Conservation (phyloP, 35 echinoderm and acorn worm species). For the Ophiothrix spiculata region DNA sequence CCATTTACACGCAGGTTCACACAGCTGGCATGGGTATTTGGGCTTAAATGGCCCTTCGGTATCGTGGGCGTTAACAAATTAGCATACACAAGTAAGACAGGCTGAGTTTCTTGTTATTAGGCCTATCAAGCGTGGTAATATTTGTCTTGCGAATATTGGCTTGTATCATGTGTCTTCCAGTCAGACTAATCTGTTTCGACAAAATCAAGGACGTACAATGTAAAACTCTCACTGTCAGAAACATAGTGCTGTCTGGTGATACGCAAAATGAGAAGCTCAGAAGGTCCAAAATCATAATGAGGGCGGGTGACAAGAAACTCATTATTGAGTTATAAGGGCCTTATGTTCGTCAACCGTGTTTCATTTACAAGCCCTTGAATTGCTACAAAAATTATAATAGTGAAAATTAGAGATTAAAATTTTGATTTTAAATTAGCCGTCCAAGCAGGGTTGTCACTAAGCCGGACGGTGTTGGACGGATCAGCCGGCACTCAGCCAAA, state of each 20-base stretch:
- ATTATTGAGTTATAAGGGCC: too few species aligned
- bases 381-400: too few species aligned
- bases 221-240: background rate
- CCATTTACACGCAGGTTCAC: slow-evolving; percentile 19
- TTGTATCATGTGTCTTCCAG: background rate
- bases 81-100: slow-evolving; percentile 13
- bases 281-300: too few species aligned
- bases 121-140: background rate
- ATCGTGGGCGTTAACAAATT: slow-evolving; percentile 1
- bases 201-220: slow-evolving; percentile 1
- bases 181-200: background rate
- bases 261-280: background rate
- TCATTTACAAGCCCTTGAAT: too few species aligned
- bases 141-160: background rate
- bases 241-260: background rate
- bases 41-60: slow-evolving; percentile 13
- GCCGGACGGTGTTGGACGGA: too few species aligned
- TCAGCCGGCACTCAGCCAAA: too few species aligned
- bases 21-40: slow-evolving; percentile 29
- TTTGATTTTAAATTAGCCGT: too few species aligned
- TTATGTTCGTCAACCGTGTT: too few species aligned
- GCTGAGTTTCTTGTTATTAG: background rate
- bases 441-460: too few species aligned
- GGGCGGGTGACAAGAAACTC: too few species aligned
- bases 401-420: too few species aligned